Percentiles rank a stretch among this genome's conserved stretches.
Conservation (phyloP, 2,797 vertebrate genomes). For the Pseudochromis fuscus region DNA sequence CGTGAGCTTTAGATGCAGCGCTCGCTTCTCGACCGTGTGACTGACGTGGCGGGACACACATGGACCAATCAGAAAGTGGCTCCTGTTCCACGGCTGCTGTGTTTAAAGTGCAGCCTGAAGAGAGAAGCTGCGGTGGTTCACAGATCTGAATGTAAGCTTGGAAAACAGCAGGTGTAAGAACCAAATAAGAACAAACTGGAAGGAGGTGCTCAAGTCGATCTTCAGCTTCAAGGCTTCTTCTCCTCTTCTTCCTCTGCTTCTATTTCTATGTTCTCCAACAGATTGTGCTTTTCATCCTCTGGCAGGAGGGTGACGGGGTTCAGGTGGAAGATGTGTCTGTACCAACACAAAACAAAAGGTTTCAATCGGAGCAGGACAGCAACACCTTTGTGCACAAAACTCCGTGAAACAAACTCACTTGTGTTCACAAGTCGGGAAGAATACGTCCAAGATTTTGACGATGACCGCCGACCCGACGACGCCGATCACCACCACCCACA, state of each 20-base stretch:
- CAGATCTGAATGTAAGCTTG: not conserved
- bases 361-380: not conserved
- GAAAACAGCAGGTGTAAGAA: constrained; percentile 25
- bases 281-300: constrained; percentile 82
- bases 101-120: constrained; percentile 16
- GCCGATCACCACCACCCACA: constrained; percentile 92
- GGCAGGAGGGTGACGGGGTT: constrained; percentile 78
- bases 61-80: too few relatives aligned
- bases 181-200: constrained; percentile 51
- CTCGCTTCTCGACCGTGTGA: too few relatives aligned
- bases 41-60: too few relatives aligned
- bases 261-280: constrained; percentile 77
- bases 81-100: not conserved
- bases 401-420: constrained; percentile 83
- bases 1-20: too few relatives aligned
- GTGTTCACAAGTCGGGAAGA: constrained; percentile 90
- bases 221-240: constrained; percentile 68
- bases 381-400: not conserved
- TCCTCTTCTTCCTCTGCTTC: constrained; percentile 70
- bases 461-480: constrained; percentile 90
- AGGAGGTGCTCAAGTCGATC: constrained; percentile 2
- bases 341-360: not conserved
- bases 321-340: constrained; percentile 79
- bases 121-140: constrained; percentile 12
- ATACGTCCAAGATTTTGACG: constrained; percentile 88